Base-by-base conservation (phyloP, 64 coral and sea anemone genomes). In the Exaiptasia diaphana region DNA sequence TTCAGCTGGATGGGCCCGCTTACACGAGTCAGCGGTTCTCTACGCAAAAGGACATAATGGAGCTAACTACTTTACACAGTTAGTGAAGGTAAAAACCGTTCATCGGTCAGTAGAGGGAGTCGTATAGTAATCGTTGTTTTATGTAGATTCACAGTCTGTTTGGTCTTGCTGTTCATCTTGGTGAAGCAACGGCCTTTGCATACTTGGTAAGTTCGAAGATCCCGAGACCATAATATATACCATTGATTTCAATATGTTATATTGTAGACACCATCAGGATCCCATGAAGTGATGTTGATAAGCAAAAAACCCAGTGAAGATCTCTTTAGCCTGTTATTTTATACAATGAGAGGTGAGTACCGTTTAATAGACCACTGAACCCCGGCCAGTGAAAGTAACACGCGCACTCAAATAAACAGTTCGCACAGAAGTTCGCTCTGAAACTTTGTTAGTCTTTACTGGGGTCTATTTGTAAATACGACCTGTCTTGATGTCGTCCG, bases 21-120 rank as follows among this genome's bases (percentile, higher is more conserved):
- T 94, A 22, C 74, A 94, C 36, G 79, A 31, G 20, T 79, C 91
- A 40, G 85, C 95, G 20, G 56, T 74, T 27, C 24, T 84, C 12
- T 88, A 93, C 39, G 67, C 90, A 1, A 75, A 48, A 54, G 74
- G 75, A 26, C 90, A 85, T 27, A 42, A 75, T 59, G 85, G 89
- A 41, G 78, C 71, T 5, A 93, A 93, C 78, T 99, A 99, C 41
- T 99, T 99, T 65, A 93, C 85, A 64, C 83, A 80, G 40, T 53
- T 99, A 0, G 73, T 85, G 5, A 86, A 93, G 80, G 95, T 99
- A 64, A 49, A 33, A 26, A 39, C 15, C n/a, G 5, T 34, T n/a
- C 0, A 57, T 12, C 52, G 25, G 5, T 17, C 52, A 54, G 0
- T 54, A 11, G 25, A 54, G 52, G 14, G 14, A n/a, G n/a, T n/a